Evolutionary conservation across 64 coral and sea anemone genomes (phyloP).

Genomic region (Stichodactyla helianthus): DNA sequence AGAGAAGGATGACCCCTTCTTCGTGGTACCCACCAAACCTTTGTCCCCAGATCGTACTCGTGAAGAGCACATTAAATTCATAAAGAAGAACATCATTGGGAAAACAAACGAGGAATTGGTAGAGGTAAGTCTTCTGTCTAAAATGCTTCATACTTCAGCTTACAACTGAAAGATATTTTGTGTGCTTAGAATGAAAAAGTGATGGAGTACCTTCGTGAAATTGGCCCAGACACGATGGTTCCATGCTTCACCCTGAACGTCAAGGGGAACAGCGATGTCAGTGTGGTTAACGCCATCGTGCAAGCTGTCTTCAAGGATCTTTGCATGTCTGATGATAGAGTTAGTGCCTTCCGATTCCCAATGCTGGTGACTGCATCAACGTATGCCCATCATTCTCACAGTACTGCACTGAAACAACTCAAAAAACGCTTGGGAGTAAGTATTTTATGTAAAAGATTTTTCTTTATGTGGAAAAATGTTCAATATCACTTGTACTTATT

Average conservation of each 20-base stretch:
- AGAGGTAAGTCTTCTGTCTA: background rate
- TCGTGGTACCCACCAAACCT: slow-evolving; percentile 63
- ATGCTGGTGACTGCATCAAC: slow-evolving; percentile 79
- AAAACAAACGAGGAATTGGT: slow-evolving; percentile 36
- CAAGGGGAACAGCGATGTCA: slow-evolving; percentile 53
- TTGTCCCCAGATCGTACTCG: slow-evolving; percentile 17
- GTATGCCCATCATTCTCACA: slow-evolving; percentile 37
- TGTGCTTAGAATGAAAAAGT: slow-evolving; percentile 45
- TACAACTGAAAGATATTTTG: background rate
- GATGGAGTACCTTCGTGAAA: slow-evolving; percentile 63
- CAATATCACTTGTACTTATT: background rate
- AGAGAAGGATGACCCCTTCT: slow-evolving; percentile 64
- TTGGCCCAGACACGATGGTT: slow-evolving; percentile 71
- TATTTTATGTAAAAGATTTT: background rate
- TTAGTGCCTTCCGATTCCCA: slow-evolving; percentile 49
- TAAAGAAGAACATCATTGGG: slow-evolving; percentile 64
- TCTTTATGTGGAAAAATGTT: background rate
- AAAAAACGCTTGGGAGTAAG: slow-evolving; percentile 76
- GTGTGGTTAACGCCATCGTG: slow-evolving; percentile 42
- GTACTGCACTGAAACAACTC: slow-evolving; percentile 48
- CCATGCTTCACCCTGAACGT: slow-evolving; percentile 66
- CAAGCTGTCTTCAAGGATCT: slow-evolving; percentile 48
- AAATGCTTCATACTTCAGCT: background rate
- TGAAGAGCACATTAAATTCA: slow-evolving; percentile 48
- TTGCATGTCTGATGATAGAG: slow-evolving; percentile 35